A percentile compares a stretch with the other conserved stretches of the same genome.
Conservation (phyloP, 1,140 invertebrate genomes). For the Meloidogyne exigua region DNA sequence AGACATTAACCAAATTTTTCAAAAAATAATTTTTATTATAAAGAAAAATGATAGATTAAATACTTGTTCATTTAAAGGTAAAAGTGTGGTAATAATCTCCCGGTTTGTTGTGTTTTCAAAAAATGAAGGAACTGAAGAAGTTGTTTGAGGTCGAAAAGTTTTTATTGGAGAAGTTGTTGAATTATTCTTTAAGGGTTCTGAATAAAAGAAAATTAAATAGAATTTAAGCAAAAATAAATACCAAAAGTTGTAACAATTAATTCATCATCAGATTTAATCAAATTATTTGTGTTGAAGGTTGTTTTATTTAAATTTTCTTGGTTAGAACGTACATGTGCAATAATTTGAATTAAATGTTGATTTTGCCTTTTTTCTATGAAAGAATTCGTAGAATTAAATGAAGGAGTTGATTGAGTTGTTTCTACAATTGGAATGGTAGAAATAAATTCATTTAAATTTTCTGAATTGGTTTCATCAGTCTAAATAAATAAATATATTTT, state of each 20-base stretch:
- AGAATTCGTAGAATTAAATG: background rate
- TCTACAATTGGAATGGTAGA: background rate
- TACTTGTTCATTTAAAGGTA: background rate
- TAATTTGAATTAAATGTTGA: slow-evolving; percentile 13
- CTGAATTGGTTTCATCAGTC: background rate
- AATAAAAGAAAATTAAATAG: no score
- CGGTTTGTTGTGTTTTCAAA: no score
- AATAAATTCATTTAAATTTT: background rate
- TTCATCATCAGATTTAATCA: background rate
- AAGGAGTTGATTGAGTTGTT: background rate
- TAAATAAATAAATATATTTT: background rate
- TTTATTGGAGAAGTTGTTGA: no score
- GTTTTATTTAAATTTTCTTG: background rate
- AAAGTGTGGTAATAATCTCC: background rate
- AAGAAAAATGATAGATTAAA: background rate
- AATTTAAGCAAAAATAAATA: background rate
- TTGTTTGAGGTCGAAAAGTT: no score
- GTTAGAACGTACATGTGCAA: background rate
- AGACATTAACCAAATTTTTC: no score
- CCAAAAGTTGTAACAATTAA: slow-evolving; percentile 1
- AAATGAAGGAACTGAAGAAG: no score
- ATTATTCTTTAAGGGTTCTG: no score
- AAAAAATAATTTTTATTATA: background rate
- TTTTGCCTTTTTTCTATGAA: slow-evolving; percentile 8
- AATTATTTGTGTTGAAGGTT: background rate